Evolutionary conservation across 2,797 vertebrate species (phyloP).

Genomic region (Cynodonichthys magdalenae): DNA sequence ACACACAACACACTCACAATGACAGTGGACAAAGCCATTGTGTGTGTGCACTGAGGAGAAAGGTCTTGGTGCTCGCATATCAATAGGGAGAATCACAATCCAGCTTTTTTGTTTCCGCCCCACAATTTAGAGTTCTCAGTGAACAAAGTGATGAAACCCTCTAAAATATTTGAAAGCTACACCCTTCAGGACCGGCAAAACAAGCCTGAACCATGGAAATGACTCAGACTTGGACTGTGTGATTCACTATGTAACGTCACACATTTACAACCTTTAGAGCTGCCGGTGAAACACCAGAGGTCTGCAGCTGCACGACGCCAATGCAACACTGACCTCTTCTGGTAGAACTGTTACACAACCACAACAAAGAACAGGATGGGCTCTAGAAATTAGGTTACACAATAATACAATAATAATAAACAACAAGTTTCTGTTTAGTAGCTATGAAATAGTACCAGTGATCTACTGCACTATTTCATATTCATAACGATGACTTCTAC

Average conservation of each 20-base stretch:
- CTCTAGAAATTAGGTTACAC: constrained; percentile 17
- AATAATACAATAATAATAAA: constrained; percentile 6
- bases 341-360: constrained; percentile 51
- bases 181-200: constrained; percentile 31
- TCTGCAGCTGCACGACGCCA: constrained; percentile 21
- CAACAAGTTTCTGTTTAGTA: constrained; percentile 7
- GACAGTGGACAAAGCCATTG: constrained; percentile 63
- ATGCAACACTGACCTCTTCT: constrained; percentile 80
- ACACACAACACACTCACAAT: constrained; percentile 62
- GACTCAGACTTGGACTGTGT: constrained; percentile 10
- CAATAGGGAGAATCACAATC: constrained; percentile 44
- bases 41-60: constrained; percentile 61
- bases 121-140: constrained; percentile 9
- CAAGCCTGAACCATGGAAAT: constrained; percentile 28
- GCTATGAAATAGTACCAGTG: neutral
- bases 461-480: neutral
- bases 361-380: constrained; percentile 25
- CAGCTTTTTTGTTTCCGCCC: constrained; percentile 20
- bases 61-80: constrained; percentile 62
- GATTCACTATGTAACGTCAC: constrained; percentile 42
- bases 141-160: constrained; percentile 9
- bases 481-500: neutral
- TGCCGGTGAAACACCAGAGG: constrained; percentile 22
- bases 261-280: constrained; percentile 21
- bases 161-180: constrained; percentile 28